phyloP scores from a whole-genome alignment of 2,888 invertebrate genomes.

The Rapana venosa region DNA sequence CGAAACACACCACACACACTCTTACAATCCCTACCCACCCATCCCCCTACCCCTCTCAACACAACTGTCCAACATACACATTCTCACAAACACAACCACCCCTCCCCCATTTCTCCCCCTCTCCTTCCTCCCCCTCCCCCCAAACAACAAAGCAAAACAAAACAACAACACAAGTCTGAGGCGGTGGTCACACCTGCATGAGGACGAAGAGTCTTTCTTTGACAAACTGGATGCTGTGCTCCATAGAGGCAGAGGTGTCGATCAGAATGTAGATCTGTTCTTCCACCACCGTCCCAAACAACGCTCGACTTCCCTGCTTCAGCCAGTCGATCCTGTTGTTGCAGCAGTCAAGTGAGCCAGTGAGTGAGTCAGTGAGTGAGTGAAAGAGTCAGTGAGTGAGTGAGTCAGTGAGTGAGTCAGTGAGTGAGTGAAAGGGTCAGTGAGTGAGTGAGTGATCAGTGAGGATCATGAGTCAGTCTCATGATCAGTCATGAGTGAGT shows the following conservation, averaged over 20 bases:
- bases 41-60: background rate
- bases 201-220: constrained; percentile 77
- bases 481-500: background rate
- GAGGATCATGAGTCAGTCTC: too few species aligned
- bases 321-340: constrained; percentile 76
- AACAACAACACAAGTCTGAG: background rate
- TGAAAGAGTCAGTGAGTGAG: too few species aligned
- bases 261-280: constrained; percentile 77
- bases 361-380: too few species aligned
- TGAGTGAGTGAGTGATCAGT: too few species aligned
- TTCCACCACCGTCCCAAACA: constrained; percentile 79
- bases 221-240: constrained; percentile 76
- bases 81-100: background rate
- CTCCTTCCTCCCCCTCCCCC: too few species aligned
- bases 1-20: background rate
- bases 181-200: constrained; percentile 71
- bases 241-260: constrained; percentile 78
- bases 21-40: background rate
- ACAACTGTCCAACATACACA: background rate
- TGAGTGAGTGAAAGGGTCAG: too few species aligned
- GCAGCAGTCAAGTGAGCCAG: background rate
- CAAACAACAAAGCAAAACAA: too few species aligned
- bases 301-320: constrained; percentile 76
- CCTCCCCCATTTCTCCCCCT: too few species aligned
- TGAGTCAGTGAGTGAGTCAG: too few species aligned